Conservation (phyloP, 2,113 vertebrate genomes). For the Pheucticus melanocephalus region DNA sequence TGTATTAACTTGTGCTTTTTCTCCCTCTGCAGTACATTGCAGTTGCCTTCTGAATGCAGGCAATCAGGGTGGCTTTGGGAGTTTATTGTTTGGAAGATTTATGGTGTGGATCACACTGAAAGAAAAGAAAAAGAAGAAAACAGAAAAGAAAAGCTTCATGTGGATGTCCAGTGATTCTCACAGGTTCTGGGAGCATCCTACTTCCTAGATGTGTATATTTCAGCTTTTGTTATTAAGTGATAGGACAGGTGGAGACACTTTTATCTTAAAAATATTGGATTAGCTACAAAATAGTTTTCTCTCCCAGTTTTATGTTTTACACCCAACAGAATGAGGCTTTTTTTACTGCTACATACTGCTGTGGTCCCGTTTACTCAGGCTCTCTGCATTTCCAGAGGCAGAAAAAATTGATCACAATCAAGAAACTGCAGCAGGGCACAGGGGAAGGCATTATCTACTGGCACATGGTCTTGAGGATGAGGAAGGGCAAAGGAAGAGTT, state of each 20-base stretch:
- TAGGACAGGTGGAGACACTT: background rate
- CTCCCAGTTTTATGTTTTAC: background rate
- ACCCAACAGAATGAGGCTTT: accelerated
- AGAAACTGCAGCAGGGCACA: background rate
- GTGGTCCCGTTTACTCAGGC: background rate
- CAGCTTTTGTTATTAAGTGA: background rate
- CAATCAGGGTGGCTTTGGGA: background rate
- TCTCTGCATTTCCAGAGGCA: background rate
- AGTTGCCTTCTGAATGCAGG: background rate
- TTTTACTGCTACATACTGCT: background rate
- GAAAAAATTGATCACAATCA: background rate
- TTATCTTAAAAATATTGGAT: background rate
- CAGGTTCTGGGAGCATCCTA: background rate
- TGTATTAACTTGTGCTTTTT: background rate
- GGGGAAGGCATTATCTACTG: background rate
- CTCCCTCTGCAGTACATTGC: background rate
- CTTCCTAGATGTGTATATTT: background rate
- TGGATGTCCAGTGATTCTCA: background rate
- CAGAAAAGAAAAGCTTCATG: background rate
- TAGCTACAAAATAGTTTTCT: background rate
- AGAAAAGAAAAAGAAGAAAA: background rate
- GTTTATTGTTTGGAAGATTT: background rate
- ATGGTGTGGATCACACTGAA: background rate
- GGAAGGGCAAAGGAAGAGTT: background rate
- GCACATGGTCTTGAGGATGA: background rate